A percentile compares a stretch with the other conserved stretches of the same genome.
These are phyloP conservation scores for Malurus leucopterus DNA, from an alignment of 2,797 vertebrate species.

Conservation along the genomic window DNA sequence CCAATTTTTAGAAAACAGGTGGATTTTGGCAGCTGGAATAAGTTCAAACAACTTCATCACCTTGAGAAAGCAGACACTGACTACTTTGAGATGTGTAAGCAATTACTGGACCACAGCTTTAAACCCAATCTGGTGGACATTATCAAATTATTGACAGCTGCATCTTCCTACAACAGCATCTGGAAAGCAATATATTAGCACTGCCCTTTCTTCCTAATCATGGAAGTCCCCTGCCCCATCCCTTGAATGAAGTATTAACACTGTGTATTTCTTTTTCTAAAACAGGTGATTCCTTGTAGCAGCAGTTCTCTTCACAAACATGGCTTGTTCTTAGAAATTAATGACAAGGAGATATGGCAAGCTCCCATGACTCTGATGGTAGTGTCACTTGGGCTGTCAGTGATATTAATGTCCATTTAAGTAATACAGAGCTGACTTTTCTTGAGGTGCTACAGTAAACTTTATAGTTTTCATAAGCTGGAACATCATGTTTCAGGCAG, in stretches of 20 bases:
- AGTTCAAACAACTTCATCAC: not conserved
- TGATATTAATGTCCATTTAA: conserved; percentile 66
- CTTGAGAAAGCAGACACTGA: not conserved
- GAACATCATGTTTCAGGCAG: not conserved
- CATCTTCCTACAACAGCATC: not conserved
- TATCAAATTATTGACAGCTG: not conserved
- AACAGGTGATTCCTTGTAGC: conserved; percentile 67
- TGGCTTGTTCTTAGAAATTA: conserved; percentile 73
- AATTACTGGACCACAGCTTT: not conserved
- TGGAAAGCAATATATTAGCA: not conserved
- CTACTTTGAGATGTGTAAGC: not conserved
- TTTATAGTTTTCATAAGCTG: not conserved
- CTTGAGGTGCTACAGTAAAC: conserved; percentile 58
- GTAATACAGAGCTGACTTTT: conserved; percentile 72
- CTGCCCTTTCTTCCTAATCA: not conserved
- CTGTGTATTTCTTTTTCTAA: not conserved
- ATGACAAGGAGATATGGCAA: conserved; percentile 3
- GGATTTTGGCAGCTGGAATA: not conserved
- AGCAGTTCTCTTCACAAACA: conserved; percentile 62
- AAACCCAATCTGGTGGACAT: not conserved
- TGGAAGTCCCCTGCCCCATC: not conserved
- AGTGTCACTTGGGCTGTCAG: conserved; percentile 67
- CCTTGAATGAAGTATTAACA: not conserved
- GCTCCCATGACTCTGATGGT: conserved; percentile 61
- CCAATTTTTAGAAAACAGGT: not conserved